Evolutionary conservation across 2,113 vertebrate species (phyloP), one percentile per base, ranked within the genome.

Genomic region (Desmodus rotundus): DNA sequence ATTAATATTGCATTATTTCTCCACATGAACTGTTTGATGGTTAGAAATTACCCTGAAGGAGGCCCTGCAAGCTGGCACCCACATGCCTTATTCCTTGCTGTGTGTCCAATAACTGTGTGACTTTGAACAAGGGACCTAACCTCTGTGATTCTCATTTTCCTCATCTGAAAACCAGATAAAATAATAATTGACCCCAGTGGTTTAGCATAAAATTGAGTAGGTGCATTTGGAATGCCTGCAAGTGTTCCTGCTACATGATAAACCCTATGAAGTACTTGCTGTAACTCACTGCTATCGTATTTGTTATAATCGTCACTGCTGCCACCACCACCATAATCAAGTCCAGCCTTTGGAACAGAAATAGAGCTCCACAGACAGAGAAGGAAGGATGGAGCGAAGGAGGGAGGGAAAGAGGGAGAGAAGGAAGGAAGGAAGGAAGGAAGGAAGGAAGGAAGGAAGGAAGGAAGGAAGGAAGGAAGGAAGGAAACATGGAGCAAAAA

Each of bases 121-220:
- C 45, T 52, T 67, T 67, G 76, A 41, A 86, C 7, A 74, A 38
- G 17, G 83, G 45, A 31, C 11, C 76, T 73, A 45, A 63, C 36
- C 4, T 91, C 56, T 93, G 78, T 78, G 84, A 36, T 91, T 74
- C 56, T 96, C 70, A 58, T 50, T 88, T 65, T 85, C 24, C n/a
- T 50, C 82, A 78, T 43, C 72, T 70, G 43, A 24, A 68, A 41
- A 77, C 12, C 58, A 61, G 43, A 13, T 26, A 47, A 47, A 20
- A 20, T 58, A 61, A 22, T 4, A 17, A 56, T 0, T 26, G 54
- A 33, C 13, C 17, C n/a, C 22, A 20, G 6, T 1, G 2, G 14
- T 3, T 0, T 77, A 68, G 17, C 50, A 26, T 45, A 13, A 38
- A n/a, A 89, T 36, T 17, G 45, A 52, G 19, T 28, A n/a, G n/a